Percentiles rank a stretch among this genome's conserved stretches.
These are phyloP conservation scores for Anorthoa munda DNA, from an alignment of 2,888 invertebrate genomes.

Conservation along the genomic window DNA sequence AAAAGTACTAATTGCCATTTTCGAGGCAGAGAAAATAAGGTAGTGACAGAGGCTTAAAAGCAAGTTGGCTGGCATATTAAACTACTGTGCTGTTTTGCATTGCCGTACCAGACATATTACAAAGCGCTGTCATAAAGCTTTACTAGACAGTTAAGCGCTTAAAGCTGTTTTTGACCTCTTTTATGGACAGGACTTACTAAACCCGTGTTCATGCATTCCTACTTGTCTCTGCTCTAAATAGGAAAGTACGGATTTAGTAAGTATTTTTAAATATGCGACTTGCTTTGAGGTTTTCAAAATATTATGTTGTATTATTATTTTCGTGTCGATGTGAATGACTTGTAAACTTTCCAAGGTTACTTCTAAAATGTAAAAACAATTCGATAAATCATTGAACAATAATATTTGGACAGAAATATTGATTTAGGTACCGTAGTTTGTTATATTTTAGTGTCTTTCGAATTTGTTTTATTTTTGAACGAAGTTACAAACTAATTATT, in stretches of 20 bases:
- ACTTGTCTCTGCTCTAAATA: not conserved
- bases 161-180: constrained; percentile 8
- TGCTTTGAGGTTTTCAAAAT: constrained; percentile 48
- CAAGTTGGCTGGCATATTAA: constrained; percentile 44
- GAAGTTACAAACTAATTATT: constrained; percentile 13
- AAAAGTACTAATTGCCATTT: constrained; percentile 26
- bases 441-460: constrained; percentile 11
- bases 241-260: constrained; percentile 3
- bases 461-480: constrained; percentile 19
- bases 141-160: constrained; percentile 7
- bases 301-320: constrained; percentile 62
- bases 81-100: constrained; percentile 1
- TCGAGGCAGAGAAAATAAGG: constrained; percentile 41
- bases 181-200: not conserved
- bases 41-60: constrained; percentile 43
- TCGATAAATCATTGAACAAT: constrained; percentile 14
- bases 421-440: constrained; percentile 16
- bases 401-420: constrained; percentile 31
- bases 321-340: constrained; percentile 58
- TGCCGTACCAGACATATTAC: constrained; percentile 17
- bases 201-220: too few species aligned
- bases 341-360: constrained; percentile 58
- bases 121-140: constrained; percentile 32
- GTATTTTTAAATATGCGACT: constrained; percentile 11
- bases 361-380: constrained; percentile 32